phyloP scores from a whole-genome alignment of 2,888 invertebrate genomes.

The Coelopa pilipes region DNA sequence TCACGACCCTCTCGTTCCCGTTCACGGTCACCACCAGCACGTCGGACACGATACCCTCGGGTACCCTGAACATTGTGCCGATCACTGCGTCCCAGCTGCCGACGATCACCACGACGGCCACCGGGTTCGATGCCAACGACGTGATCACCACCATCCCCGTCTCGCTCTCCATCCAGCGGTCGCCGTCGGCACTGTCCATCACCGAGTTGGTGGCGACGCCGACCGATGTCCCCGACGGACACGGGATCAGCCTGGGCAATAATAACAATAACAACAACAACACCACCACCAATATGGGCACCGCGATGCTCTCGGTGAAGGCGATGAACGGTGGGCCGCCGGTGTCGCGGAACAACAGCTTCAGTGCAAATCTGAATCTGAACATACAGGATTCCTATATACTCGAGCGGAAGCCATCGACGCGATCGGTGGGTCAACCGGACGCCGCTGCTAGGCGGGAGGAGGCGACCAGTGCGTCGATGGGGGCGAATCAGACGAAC shows the following conservation, averaged over 20 bases:
- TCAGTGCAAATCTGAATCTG: slow-evolving; percentile 56
- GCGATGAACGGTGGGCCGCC: slow-evolving; percentile 49
- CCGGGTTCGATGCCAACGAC: slow-evolving; percentile 54
- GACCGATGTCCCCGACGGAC: slow-evolving; percentile 22
- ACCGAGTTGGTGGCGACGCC: slow-evolving; percentile 49
- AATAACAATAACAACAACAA: slow-evolving; percentile 41
- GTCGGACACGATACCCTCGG: slow-evolving; percentile 55
- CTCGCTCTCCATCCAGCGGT: slow-evolving; percentile 58
- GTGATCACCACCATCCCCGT: slow-evolving; percentile 61
- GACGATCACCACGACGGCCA: slow-evolving; percentile 55
- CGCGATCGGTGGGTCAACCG: slow-evolving; percentile 50
- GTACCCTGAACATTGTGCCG: slow-evolving; percentile 61
- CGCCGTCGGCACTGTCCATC: slow-evolving; percentile 57
- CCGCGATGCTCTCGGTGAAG: slow-evolving; percentile 57
- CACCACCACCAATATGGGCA: slow-evolving; percentile 33
- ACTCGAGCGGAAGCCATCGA: slow-evolving; percentile 56
- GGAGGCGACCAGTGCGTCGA: too few species aligned
- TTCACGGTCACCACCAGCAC: slow-evolving; percentile 60
- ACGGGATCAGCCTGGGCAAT: slow-evolving; percentile 27
- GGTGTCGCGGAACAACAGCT: slow-evolving; percentile 62
- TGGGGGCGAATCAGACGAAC: too few species aligned
- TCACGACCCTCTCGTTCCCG: slow-evolving; percentile 64
- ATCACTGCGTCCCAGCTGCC: slow-evolving; percentile 55
- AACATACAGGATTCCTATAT: slow-evolving; percentile 52
- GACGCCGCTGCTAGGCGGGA: neutral